Base-by-base conservation (phyloP, 2,888 invertebrate species). In the Aspidiotus destructor region DNA sequence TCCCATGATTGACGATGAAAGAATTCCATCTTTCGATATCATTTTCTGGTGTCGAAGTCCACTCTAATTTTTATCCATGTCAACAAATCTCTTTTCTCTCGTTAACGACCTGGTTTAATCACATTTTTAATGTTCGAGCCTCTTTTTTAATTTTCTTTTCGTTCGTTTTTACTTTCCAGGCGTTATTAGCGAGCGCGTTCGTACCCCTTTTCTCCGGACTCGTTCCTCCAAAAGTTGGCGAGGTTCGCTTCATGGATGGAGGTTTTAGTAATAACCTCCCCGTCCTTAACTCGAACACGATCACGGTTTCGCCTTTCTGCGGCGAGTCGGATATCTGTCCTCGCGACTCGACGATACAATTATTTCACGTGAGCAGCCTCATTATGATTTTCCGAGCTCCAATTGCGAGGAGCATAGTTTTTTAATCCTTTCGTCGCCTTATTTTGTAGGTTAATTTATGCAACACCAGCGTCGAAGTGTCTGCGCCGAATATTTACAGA, bases 271-370 rank as follows among this genome's bases (percentile, higher is more conserved):
- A 96, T 77, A 98, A 98, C 80, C 80, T 96, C 73, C 96, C 96
- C 0, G 86, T 89, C 1, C 79, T 95, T 62, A 93, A 97, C 77
- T 92, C 94, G 76, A 89, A 95, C 77, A 97, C 97, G 0, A 89
- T 98, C 72, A 96, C 96, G 0, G 92, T 98, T 28, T 93, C 92
- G 74, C 97, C 97, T 0, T 98, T 97, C 77, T 92, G 93, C 73
- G 97, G 97, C 0, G 96, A 97, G 79, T 92, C 90, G 76, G 97
- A 98, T 77, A 97, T 98, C 74, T 97, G 97, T 75, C 92, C 92
- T 0, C 81, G 90, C 69, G 92, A 92, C 76, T 82, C 87, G 73
- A 89, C 90, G 73, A 87, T 89, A 55, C 90, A 91, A 76, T 79
- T 92, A 55, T 92, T 92, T 75, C 91, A 92, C 76, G 88, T 92